phyloP scores from a whole-genome alignment of 2,113 vertebrate species.

The Zingel zingel region DNA sequence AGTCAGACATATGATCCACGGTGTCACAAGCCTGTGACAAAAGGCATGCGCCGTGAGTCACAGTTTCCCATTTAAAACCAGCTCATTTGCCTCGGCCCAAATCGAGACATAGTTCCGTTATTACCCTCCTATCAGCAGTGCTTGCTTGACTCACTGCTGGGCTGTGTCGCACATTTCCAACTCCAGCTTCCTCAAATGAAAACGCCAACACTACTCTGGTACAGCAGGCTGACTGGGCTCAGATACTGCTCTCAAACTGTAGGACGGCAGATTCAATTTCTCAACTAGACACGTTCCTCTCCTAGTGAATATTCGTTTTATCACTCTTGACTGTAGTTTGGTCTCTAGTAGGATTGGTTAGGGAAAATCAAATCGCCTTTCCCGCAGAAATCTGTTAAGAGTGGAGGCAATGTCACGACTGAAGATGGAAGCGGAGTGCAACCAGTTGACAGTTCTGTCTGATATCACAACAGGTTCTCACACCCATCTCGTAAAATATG shows the following conservation, averaged over 20 bases:
- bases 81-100: conserved; percentile 23
- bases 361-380: too few relatives aligned
- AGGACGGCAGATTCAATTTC: background rate
- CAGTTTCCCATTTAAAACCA: conserved; percentile 37
- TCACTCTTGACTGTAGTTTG: too few relatives aligned
- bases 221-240: background rate
- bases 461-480: too few relatives aligned
- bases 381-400: too few relatives aligned
- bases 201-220: background rate
- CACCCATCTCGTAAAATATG: too few relatives aligned
- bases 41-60: conserved; percentile 45
- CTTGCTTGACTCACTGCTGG: conserved; percentile 38
- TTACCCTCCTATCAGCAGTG: conserved; percentile 32
- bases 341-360: too few relatives aligned
- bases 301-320: background rate
- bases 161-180: conserved; percentile 26
- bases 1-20: conserved; percentile 35
- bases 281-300: background rate
- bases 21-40: conserved; percentile 45
- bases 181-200: conserved; percentile 29
- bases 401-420: too few relatives aligned
- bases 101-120: conserved; percentile 36
- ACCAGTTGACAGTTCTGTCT: too few relatives aligned
- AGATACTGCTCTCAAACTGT: background rate
- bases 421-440: too few relatives aligned